Evolutionary conservation across 2,113 vertebrate species (phyloP), one percentile per base, ranked within the genome.

Genomic region (Albula glossodonta): DNA sequence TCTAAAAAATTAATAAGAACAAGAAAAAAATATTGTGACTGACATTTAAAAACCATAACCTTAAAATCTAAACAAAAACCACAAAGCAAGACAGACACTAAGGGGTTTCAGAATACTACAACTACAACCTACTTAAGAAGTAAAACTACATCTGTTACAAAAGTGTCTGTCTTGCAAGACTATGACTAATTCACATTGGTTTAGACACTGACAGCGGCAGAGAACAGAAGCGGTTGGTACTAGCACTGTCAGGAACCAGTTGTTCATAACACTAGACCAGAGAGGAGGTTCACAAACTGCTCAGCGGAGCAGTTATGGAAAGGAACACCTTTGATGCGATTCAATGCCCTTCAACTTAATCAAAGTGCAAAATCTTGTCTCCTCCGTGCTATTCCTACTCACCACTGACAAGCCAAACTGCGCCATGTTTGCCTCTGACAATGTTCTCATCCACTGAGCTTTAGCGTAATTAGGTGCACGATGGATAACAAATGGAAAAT

Each of bases 401-500:
- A 11, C 51, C 52, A 9, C 5, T 15, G 19, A 84, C 78, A 50
- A 31, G 86, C 83, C 78, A 63, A 80, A 87, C 60, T 81, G 84
- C 70, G 86, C 80, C 89, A 87, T 83, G 83, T 87, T 51, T 84
- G 83, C 85, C 84, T 88, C n/a, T 74, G 5, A 86, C 77, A 85
- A 81, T 87, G 90, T 83, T 90, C 89, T 88, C 74, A 86, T 85
- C 85, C 91, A 89, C 91, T 92, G 92, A 89, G 89, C 88, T 88
- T 91, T 90, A 82, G 87, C 90, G 90, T 87, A 87, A 89, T 92
- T 89, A 87, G 86, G 70, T 56, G 70, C 90, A 89, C 91, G 90
- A 84, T 87, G 88, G 88, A 90, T 10, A 88, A 86, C 89, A 88
- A 88, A 94, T 93, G 93, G 94, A 93, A 95, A 94, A 86, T 91